Conservation (phyloP, 2,113 vertebrate species). For the Melanerpes aurifrons region DNA sequence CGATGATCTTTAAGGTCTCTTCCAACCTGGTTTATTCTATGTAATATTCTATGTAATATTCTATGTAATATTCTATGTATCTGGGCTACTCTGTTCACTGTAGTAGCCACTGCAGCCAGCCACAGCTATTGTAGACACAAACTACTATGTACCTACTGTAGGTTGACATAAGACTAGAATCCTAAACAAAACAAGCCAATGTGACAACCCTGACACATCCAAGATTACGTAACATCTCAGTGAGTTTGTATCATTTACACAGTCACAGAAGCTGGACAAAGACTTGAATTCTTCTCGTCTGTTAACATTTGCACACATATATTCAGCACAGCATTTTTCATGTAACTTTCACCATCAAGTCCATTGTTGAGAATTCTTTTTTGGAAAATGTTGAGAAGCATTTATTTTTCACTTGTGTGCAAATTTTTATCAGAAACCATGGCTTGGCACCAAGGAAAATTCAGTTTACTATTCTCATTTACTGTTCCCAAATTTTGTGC, state of each 20-base stretch:
- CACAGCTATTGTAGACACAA: not conserved
- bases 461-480: not conserved
- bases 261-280: not conserved
- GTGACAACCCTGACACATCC: not conserved
- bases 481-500: not conserved
- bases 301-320: not conserved
- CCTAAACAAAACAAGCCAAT: not conserved
- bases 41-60: too few relatives aligned
- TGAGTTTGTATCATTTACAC: not conserved
- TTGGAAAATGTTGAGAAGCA: not conserved
- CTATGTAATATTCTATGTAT: too few relatives aligned
- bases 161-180: not conserved
- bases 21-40: too few relatives aligned
- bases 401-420: not conserved
- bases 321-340: not conserved
- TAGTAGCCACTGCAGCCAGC: not conserved
- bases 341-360: not conserved
- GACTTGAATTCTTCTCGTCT: not conserved
- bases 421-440: not conserved
- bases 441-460: not conserved
- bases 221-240: not conserved
- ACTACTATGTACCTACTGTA: not conserved
- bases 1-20: too few relatives aligned
- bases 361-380: not conserved
- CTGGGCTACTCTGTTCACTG: not conserved